Conservation (phyloP, 2,888 invertebrate species). For the Trichopoda pennipes region DNA sequence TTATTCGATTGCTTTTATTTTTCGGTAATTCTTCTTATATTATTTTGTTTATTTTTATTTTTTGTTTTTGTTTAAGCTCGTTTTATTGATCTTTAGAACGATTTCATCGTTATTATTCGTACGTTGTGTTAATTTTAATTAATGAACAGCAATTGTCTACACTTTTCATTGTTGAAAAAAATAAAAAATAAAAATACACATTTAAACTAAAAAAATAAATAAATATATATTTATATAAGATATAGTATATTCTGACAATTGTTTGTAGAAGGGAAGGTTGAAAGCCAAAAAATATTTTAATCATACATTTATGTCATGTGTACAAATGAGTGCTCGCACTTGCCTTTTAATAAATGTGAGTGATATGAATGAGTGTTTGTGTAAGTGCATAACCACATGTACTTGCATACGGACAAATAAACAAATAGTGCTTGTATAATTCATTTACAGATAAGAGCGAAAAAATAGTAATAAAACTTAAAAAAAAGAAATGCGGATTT, state of each 20-base stretch:
- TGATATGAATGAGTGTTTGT: conserved; percentile 24
- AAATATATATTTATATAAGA: conserved; percentile 32
- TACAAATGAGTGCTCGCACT: too few relatives aligned
- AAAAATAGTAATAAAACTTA: background rate
- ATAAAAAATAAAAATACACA: background rate
- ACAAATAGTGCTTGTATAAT: background rate
- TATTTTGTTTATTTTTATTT: conserved; percentile 7
- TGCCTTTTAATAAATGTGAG: conserved; percentile 34
- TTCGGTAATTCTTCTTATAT: conserved; percentile 7
- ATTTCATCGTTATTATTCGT: conserved; percentile 58
- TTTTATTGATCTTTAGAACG: conserved; percentile 60
- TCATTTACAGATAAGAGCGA: background rate
- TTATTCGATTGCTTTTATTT: conserved; percentile 10
- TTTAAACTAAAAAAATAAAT: conserved; percentile 1
- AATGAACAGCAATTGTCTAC: conserved; percentile 55
- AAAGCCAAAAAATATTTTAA: too few relatives aligned
- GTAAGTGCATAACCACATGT: background rate
- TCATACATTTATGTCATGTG: too few relatives aligned
- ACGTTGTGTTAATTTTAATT: conserved; percentile 67
- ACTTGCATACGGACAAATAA: too few relatives aligned
- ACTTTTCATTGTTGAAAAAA: conserved; percentile 31
- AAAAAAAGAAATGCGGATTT: too few relatives aligned
- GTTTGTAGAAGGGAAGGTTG: too few relatives aligned
- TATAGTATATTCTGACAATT: conserved; percentile 5
- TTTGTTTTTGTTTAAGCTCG: conserved; percentile 23